A percentile compares a stretch with the other conserved stretches of the same genome.
Evolutionary conservation across 2,888 invertebrate genomes (phyloP).

Genomic region (Agrilus biguttatus): DNA sequence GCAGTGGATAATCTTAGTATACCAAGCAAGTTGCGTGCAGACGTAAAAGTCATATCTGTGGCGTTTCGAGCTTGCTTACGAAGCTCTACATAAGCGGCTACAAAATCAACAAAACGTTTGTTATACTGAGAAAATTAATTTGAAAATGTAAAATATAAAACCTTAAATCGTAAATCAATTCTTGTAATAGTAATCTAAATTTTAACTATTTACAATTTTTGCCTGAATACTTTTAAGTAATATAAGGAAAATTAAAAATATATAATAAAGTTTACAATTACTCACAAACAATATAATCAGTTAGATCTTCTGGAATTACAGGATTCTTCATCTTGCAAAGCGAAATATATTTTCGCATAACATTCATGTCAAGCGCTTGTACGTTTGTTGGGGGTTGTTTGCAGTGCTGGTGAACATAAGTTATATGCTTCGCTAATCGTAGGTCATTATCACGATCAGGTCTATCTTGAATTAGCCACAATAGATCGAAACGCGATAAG

Average conservation of each 20-base stretch:
- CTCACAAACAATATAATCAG: slow-evolving; percentile 71
- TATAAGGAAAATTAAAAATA: not conserved
- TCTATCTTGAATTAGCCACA: slow-evolving; percentile 87
- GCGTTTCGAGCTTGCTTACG: slow-evolving; percentile 77
- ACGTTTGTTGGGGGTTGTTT: slow-evolving; percentile 69
- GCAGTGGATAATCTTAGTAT: slow-evolving; percentile 87
- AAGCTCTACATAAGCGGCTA: slow-evolving; percentile 64
- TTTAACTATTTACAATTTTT: too few relatives aligned
- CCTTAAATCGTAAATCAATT: not conserved
- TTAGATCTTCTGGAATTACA: slow-evolving; percentile 68
- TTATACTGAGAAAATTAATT: not conserved
- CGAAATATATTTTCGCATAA: slow-evolving; percentile 86
- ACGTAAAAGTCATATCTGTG: slow-evolving; percentile 88
- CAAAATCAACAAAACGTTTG: not conserved
- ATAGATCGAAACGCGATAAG: slow-evolving; percentile 86
- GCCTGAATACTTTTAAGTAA: not conserved
- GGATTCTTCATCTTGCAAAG: slow-evolving; percentile 85
- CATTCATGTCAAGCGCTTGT: slow-evolving; percentile 74
- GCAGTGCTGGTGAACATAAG: slow-evolving; percentile 89
- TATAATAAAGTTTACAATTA: slow-evolving; percentile 9
- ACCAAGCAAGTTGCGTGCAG: slow-evolving; percentile 87
- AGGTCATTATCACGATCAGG: slow-evolving; percentile 58
- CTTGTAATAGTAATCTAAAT: not conserved
- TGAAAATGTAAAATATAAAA: slow-evolving; percentile 2
- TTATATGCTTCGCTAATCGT: slow-evolving; percentile 89